Evolutionary conservation across 2,113 vertebrate genomes (phyloP), one percentile per base, ranked within the genome.

Genomic region (Spheniscus mendiculus): DNA sequence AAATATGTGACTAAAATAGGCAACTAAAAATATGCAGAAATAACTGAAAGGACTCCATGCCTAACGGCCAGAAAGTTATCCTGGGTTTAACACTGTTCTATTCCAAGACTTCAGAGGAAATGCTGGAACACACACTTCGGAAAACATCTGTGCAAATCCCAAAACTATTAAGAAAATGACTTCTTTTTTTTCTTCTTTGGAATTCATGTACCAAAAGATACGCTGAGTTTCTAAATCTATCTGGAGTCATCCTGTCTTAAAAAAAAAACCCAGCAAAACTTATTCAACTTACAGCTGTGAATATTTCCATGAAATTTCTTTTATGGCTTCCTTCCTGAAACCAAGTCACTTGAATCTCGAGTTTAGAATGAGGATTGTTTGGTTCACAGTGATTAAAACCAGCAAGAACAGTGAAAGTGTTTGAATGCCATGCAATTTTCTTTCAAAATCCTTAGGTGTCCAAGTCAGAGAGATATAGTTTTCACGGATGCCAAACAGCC

Each of bases 311-410:
- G 78, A 89, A 94, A 87, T 55, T 93, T 79, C 44, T 61, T 77
- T 66, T 65, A 85, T 49, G 49, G 87, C 30, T 97, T 89, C 44
- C 74, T 88, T 95, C 79, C 82, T 90, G 88, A 47, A 92, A 90
- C n/a, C 59, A 74, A 91, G 56, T 89, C 63, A 84, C 72, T 78
- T 66, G 72, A 91, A 70, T 86, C 56, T 92, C 52, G 59, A 72
- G 34, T 76, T 90, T 83, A 71, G 52, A 72, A 84, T 11, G 7
- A 77, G 44, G 27, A 79, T n/a, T 87, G 65, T 78, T 95, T 91
- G n/a, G 44, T 67, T 89, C 34, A 34, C 6, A 87, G n/a, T 26
- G 20, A 84, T 91, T 89, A 89, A 89, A 94, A 50, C 36, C 34
- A 81, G 44, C 65, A 58, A 89, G 52, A 95, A 50, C 18, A 84